Conservation (phyloP, 2,113 vertebrate species). For the Anhinga rufa region DNA sequence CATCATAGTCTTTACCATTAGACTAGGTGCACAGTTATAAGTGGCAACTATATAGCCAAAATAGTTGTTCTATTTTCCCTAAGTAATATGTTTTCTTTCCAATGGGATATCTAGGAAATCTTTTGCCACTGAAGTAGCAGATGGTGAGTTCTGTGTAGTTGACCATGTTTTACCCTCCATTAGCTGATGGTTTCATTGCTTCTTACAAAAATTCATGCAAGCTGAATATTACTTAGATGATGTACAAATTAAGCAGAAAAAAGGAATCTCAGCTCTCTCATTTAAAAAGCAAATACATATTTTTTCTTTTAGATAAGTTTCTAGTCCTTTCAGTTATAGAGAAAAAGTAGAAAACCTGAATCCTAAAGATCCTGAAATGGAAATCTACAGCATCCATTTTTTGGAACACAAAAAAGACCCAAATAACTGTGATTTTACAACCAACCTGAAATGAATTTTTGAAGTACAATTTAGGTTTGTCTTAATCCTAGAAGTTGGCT, state of each 20-base stretch:
- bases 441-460: not conserved
- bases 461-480: not conserved
- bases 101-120: not conserved
- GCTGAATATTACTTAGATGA: not conserved
- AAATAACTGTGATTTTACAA: not conserved
- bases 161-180: not conserved
- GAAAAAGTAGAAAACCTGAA: not conserved
- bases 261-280: not conserved
- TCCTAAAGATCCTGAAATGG: not conserved
- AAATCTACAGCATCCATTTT: not conserved
- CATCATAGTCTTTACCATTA: not conserved
- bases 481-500: not conserved
- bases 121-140: not conserved
- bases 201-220: not conserved
- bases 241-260: not conserved
- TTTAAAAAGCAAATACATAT: not conserved
- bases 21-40: not conserved
- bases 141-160: not conserved
- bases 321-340: not conserved
- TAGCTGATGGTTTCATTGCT: not conserved
- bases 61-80: not conserved
- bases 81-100: not conserved
- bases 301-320: not conserved
- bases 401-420: not conserved
- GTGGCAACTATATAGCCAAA: not conserved